phyloP scores from a whole-genome alignment of 2,797 vertebrate genomes.

The Crocodylus rhombifer region DNA sequence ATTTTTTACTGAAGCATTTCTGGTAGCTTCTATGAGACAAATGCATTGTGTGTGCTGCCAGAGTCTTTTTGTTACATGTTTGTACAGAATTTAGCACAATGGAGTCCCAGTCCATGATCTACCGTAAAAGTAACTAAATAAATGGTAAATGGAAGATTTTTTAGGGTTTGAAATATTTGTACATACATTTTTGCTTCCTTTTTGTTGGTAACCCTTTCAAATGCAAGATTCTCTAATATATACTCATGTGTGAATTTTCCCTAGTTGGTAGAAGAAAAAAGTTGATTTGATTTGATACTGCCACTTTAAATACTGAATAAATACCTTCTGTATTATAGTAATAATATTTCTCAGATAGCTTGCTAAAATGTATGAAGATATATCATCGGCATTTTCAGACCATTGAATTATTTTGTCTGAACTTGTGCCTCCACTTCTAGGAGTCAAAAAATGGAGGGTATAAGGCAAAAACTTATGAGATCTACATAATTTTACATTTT shows the following conservation, averaged over 20 bases:
- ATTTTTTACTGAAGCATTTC: too few relatives aligned
- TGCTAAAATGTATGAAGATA: background rate
- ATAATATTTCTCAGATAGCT: background rate
- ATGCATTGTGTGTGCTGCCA: too few relatives aligned
- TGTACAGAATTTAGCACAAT: too few relatives aligned
- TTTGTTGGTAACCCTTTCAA: background rate
- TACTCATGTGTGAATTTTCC: background rate
- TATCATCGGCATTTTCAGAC: rapidly evolving
- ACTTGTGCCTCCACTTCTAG: background rate
- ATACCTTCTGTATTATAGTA: background rate
- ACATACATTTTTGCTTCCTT: background rate
- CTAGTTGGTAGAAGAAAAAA: background rate
- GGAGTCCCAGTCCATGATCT: background rate
- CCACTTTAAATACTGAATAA: background rate
- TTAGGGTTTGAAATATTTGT: background rate
- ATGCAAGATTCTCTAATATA: too few relatives aligned
- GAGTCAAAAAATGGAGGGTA: background rate
- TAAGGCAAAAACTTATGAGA: background rate
- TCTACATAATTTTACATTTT: background rate
- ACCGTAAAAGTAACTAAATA: background rate
- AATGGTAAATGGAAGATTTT: background rate
- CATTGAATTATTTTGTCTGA: background rate
- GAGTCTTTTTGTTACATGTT: too few relatives aligned
- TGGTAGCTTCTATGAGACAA: too few relatives aligned
- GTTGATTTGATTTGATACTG: background rate